phyloP scores from a whole-genome alignment of 2,113 vertebrate species.

The Typhlomys cinereus region DNA sequence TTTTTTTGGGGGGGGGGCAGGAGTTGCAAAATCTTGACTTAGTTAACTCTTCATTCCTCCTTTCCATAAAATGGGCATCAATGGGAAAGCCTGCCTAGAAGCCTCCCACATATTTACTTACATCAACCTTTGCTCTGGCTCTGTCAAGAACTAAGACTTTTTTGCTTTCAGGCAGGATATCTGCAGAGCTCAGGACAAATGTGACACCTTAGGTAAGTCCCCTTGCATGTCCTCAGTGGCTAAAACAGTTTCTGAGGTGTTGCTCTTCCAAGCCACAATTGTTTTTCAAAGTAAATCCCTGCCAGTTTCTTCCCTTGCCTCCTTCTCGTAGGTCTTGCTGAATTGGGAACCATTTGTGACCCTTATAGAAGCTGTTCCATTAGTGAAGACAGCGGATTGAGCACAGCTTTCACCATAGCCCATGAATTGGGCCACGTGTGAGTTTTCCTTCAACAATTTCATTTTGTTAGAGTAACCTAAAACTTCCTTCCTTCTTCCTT shows the following conservation, averaged over 20 bases:
- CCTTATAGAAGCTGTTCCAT: conserved; percentile 98
- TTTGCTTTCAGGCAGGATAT: conserved; percentile 95
- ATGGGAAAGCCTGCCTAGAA: not conserved
- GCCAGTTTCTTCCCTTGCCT: conserved; percentile 31
- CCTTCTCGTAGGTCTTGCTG: conserved; percentile 91
- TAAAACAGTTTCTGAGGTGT: conserved; percentile 1
- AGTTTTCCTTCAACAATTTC: conserved; percentile 84
- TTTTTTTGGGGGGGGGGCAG: not conserved
- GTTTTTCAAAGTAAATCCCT: conserved; percentile 65
- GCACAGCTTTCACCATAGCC: conserved; percentile 98
- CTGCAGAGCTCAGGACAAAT: conserved; percentile 98
- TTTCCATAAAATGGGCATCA: fast-evolving
- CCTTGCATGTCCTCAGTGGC: conserved; percentile 27
- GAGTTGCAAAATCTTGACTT: not conserved
- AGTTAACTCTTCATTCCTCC: not conserved
- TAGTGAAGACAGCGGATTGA: conserved; percentile 97
- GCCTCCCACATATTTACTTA: conserved; percentile 32
- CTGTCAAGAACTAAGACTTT: conserved; percentile 78
- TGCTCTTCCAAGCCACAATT: conserved; percentile 28
- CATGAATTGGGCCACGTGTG: conserved; percentile 99
- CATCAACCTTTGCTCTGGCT: conserved; percentile 46
- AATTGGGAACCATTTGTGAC: conserved; percentile 97
- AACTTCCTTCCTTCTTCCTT: not conserved
- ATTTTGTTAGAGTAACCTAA: not conserved
- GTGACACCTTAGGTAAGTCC: conserved; percentile 96